Conservation (phyloP, 2,113 vertebrate genomes). For the Chaetura pelagica region DNA sequence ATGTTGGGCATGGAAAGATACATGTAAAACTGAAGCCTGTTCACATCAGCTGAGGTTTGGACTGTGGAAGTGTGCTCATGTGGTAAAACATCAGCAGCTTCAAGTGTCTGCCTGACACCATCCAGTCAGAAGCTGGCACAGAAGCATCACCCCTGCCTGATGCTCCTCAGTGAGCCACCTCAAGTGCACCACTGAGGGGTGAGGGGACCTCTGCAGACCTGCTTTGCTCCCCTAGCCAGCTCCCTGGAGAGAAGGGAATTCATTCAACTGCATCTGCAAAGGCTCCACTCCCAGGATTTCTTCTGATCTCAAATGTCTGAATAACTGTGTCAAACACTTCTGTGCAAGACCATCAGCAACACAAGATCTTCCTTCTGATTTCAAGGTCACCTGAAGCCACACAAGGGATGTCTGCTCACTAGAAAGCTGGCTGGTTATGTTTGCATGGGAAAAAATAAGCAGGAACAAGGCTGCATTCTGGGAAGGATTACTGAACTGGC, state of each 20-base stretch:
- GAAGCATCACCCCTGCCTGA: accelerated
- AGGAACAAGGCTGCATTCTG: not conserved
- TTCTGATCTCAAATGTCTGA: not conserved
- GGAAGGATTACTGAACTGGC: slow-evolving; percentile 6
- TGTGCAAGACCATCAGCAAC: not conserved
- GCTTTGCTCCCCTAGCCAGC: not conserved
- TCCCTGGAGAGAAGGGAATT: not conserved
- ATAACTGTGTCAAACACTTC: not conserved
- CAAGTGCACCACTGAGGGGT: not conserved
- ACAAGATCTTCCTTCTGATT: not conserved
- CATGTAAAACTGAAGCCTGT: not conserved
- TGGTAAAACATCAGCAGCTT: not conserved
- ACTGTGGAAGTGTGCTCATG: not conserved
- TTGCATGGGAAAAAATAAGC: not conserved
- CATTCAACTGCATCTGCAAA: not conserved
- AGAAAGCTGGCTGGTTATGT: not conserved
- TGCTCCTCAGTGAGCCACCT: not conserved
- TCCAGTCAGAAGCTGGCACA: not conserved
- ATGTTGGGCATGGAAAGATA: not conserved
- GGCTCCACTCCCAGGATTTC: not conserved
- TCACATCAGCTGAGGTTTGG: not conserved
- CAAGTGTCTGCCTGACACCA: not conserved
- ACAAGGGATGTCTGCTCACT: accelerated
- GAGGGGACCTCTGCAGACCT: not conserved
- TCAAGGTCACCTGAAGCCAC: not conserved